phyloP scores from a whole-genome alignment of 1,140 invertebrate genomes.

The Linepithema humile region DNA sequence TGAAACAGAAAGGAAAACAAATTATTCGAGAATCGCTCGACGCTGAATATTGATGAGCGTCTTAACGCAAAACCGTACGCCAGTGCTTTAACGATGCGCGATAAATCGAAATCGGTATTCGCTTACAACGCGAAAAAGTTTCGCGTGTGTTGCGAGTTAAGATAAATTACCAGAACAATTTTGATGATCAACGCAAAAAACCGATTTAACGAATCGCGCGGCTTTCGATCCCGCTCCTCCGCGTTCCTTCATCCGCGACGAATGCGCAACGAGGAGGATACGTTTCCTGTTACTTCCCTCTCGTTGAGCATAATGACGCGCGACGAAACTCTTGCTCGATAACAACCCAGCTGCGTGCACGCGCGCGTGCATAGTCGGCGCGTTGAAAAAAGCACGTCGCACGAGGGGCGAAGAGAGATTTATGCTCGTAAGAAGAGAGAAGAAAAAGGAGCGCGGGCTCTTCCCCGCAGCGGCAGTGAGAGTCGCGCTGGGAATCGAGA shows the following conservation, averaged over 20 bases:
- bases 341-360: constrained; percentile 61
- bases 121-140: background rate
- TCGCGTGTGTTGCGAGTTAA: background rate
- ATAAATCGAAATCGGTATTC: constrained; percentile 23
- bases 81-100: background rate
- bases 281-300: constrained; percentile 43
- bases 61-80: background rate
- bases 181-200: constrained; percentile 13
- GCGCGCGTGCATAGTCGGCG: constrained; percentile 22
- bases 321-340: constrained; percentile 49
- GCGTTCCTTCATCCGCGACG: constrained; percentile 2
- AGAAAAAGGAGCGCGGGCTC: constrained; percentile 21
- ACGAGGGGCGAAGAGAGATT: constrained; percentile 61
- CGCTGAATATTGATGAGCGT: constrained; percentile 3
- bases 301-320: constrained; percentile 61
- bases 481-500: constrained; percentile 60
- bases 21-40: constrained; percentile 59
- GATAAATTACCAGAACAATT: constrained; percentile 19
- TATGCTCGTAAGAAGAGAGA: constrained; percentile 57
- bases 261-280: constrained; percentile 31
- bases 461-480: constrained; percentile 18
- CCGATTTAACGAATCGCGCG: constrained; percentile 20
- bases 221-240: background rate
- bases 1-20: constrained; percentile 73
- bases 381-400: constrained; percentile 19